Base-by-base conservation (phyloP, 2,888 invertebrate genomes). In the Ennomos erosarius region DNA sequence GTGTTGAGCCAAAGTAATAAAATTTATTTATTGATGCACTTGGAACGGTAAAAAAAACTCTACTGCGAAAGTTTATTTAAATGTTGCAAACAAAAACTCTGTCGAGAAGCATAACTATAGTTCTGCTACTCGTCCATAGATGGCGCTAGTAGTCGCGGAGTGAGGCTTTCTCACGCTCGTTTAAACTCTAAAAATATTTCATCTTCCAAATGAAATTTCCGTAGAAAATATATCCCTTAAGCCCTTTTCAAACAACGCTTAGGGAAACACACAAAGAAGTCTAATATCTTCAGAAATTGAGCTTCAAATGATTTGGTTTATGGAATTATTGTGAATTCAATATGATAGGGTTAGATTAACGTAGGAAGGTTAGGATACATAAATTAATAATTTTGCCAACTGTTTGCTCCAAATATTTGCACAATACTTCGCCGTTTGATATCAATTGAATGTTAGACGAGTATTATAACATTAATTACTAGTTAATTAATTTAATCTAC, bases 51-150 rank as follows among this genome's bases (percentile, higher is more conserved):
- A 53, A 34, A 13, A 50, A 49, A 50, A 33, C 39, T 50, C 12
- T 40, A 40, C 49, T 35, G 33, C 8, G 12, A 50, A 50, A 35
- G 33, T 11, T 49, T 10, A 35, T 8, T 33, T 34, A 40, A 12
- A 9, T 6, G 11, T 33, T 16, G 26, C 26, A 26, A 26, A 26
- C 6, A 26, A 26, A 26, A 26, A 26, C 6, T 6, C 26, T 26
- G 26, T 6, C 16, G 16, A 16, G 26, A 26, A 26, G 26, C 26
- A 26, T 6, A 33, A 55, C 10, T 64, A 54, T 64, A 74, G 75
- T 82, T 65, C 63, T 59, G 71, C 88, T 83, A 84, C 79, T 81
- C 76, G 65, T 55, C 62, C 71, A 77, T 51, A 87, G 88, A 85
- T 87, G 88, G 87, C 88, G 88, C 72, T 68, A 78, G 62, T 10